These are phyloP conservation scores for Drosophila prosaltans DNA, from an alignment of 1,140 invertebrate genomes.

Conservation along the genomic window DNA sequence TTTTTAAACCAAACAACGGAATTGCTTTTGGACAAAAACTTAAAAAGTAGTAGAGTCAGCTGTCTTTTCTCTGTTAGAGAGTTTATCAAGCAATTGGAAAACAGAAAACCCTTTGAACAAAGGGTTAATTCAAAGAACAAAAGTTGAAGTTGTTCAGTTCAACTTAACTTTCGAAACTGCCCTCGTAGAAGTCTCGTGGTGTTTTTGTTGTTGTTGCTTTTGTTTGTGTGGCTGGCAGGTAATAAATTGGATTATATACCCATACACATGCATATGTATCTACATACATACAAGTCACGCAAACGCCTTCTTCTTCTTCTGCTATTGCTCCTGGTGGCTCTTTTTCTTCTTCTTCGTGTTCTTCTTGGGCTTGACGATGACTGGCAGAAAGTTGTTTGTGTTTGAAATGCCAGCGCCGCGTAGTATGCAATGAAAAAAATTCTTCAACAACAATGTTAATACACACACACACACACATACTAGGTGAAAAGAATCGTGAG, in stretches of 20 bases:
- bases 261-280: not conserved
- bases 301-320: conserved; percentile 25
- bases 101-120: no score
- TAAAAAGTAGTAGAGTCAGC: no score
- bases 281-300: conserved; percentile 21
- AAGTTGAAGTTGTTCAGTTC: not conserved
- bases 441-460: conserved; percentile 64
- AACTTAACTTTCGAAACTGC: not conserved
- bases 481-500: conserved; percentile 10
- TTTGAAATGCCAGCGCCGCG: conserved; percentile 49
- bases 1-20: no score
- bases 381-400: conserved; percentile 33
- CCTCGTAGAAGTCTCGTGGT: conserved; percentile 18
- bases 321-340: not conserved
- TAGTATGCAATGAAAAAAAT: conserved; percentile 73
- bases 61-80: no score
- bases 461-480: conserved; percentile 29
- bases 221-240: conserved; percentile 44
- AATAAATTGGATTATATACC: conserved; percentile 66
- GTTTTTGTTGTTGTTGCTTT: conserved; percentile 17
- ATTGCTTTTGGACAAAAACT: no score
- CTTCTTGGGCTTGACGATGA: conserved; percentile 29
- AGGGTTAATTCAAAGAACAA: no score
- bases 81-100: no score
- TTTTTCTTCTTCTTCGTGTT: not conserved